A percentile compares a stretch with the other conserved stretches of the same genome.
Conservation (phyloP, 2,888 invertebrate species). For the Phyto melanocephala region DNA sequence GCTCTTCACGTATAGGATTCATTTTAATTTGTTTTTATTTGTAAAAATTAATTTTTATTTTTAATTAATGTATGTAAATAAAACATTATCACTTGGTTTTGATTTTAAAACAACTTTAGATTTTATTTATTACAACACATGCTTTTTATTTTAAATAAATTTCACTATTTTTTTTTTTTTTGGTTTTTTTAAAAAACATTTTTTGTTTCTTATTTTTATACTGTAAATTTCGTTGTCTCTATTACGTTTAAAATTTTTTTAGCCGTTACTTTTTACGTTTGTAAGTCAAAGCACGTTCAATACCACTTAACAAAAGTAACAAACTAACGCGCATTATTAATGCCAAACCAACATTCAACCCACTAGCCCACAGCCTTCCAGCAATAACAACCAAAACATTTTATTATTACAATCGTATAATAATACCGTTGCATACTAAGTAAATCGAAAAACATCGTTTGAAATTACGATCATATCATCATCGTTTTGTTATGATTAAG, state of each 20-base stretch:
- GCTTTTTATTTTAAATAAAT: slow-evolving; percentile 3
- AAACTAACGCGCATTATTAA: slow-evolving; percentile 30
- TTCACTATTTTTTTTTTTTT: slow-evolving; percentile 10
- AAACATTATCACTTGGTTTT: background rate
- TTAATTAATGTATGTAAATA: too few species aligned
- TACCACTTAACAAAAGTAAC: slow-evolving; percentile 18
- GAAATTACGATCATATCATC: slow-evolving; percentile 21
- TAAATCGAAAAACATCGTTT: slow-evolving; percentile 30
- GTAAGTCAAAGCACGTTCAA: slow-evolving; percentile 51
- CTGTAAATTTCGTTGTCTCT: background rate
- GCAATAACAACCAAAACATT: slow-evolving; percentile 9
- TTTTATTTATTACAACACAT: background rate
- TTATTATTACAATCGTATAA: background rate
- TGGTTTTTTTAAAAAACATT: background rate
- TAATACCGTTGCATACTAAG: background rate
- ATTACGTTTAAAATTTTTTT: background rate
- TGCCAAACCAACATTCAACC: background rate
- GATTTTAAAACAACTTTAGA: background rate
- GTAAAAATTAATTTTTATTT: background rate
- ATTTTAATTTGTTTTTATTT: slow-evolving; percentile 4
- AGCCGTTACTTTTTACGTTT: slow-evolving; percentile 31
- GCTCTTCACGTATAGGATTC: slow-evolving; percentile 33
- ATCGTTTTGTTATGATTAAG: background rate
- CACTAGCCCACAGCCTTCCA: slow-evolving; percentile 26
- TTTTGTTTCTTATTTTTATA: background rate